These are phyloP conservation scores for Drosophila anceps DNA, from an alignment of 2,888 invertebrate species.

Conservation along the genomic window DNA sequence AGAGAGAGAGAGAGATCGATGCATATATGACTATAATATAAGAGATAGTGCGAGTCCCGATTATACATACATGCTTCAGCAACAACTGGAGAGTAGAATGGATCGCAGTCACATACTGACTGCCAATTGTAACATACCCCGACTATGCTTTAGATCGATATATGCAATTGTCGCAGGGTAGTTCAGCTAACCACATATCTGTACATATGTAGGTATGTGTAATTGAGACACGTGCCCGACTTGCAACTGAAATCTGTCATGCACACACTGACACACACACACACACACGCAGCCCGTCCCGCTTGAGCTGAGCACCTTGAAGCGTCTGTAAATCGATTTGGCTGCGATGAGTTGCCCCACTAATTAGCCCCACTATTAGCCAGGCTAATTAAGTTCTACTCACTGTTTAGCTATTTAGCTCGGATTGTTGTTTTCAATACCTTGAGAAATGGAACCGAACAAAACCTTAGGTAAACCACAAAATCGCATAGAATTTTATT, in stretches of 20 bases:
- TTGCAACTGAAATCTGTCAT: constrained; percentile 7
- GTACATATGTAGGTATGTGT: not conserved
- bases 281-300: not conserved
- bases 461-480: constrained; percentile 23
- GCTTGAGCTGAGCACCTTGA: constrained; percentile 3
- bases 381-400: constrained; percentile 62
- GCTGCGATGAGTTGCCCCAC: constrained; percentile 41
- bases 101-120: no score
- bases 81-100: not conserved
- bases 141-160: not conserved
- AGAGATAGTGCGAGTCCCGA: not conserved
- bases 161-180: constrained; percentile 1
- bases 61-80: not conserved
- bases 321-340: constrained; percentile 54
- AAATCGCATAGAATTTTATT: constrained; percentile 22
- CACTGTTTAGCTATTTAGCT: constrained; percentile 36
- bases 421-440: constrained; percentile 19
- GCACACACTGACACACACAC: not conserved
- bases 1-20: not conserved
- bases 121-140: not conserved
- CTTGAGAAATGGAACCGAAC: constrained; percentile 34
- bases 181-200: not conserved
- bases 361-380: constrained; percentile 64
- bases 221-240: constrained; percentile 32
- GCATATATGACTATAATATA: not conserved